Conservation (phyloP, 2,888 invertebrate species). For the Lomographa bimaculata region DNA sequence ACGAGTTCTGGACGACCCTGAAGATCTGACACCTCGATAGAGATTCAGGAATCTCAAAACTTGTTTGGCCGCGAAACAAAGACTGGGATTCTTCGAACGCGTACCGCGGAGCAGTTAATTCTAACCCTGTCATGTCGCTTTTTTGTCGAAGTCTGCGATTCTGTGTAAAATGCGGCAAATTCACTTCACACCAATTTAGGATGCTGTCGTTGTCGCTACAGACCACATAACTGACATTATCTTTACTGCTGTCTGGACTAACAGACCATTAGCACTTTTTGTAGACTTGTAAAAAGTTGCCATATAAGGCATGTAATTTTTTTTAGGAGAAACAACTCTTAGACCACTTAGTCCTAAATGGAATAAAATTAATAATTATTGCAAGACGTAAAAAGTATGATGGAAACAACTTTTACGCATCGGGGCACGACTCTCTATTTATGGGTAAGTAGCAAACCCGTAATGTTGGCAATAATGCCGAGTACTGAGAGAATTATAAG, state of each 20-base stretch:
- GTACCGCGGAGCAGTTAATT: conserved; percentile 57
- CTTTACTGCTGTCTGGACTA: conserved; percentile 15
- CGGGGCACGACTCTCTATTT: conserved; percentile 1
- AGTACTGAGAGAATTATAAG: no score
- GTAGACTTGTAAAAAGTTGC: conserved; percentile 14
- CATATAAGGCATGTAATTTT: conserved; percentile 17
- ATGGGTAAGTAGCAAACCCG: not conserved
- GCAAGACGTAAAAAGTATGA: conserved; percentile 6
- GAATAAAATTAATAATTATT: conserved; percentile 22
- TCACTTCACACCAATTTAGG: conserved; percentile 48
- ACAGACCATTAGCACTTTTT: conserved; percentile 23
- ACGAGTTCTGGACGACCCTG: conserved; percentile 40
- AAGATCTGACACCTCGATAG: conserved; percentile 49
- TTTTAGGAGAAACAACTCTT: conserved; percentile 12
- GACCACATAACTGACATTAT: conserved; percentile 28
- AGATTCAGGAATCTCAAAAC: conserved; percentile 53
- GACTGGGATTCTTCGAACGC: conserved; percentile 63
- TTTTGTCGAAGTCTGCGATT: conserved; percentile 39
- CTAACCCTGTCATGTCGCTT: conserved; percentile 53
- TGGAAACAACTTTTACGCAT: conserved; percentile 9
- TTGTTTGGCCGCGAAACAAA: conserved; percentile 53
- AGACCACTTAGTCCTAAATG: conserved; percentile 27
- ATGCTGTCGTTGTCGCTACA: conserved; percentile 22
- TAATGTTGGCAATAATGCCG: conserved; percentile 3
- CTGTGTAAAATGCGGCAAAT: conserved; percentile 43